Evolutionary conservation across 1,140 invertebrate species (phyloP).

Genomic region (Kradibia gibbosae): DNA sequence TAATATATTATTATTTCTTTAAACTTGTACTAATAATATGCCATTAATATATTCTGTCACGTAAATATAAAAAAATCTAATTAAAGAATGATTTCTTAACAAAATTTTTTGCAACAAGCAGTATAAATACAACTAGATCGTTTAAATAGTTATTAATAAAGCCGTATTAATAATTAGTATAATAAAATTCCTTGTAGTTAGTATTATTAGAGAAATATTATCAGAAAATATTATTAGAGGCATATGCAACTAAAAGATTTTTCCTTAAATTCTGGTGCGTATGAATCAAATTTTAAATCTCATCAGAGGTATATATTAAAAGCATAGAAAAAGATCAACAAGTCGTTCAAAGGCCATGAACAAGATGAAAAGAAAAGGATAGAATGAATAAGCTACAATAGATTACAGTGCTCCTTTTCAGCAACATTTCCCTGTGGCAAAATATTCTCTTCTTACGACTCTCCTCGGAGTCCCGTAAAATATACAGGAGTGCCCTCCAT

Average conservation of each 20-base stretch:
- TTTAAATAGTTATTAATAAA: too few relatives aligned
- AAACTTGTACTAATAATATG: too few relatives aligned
- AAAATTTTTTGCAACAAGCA: too few relatives aligned
- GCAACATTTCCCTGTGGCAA: constrained; percentile 40
- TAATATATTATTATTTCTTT: too few relatives aligned
- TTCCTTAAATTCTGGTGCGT: not conserved
- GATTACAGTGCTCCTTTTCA: constrained; percentile 3
- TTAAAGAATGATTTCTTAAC: too few relatives aligned
- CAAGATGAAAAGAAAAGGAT: not conserved
- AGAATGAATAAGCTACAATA: not conserved
- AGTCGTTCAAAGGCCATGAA: constrained; percentile 2
- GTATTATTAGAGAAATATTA: too few relatives aligned
- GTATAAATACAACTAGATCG: too few relatives aligned
- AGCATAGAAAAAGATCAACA: constrained; percentile 25
- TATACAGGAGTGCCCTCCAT: not conserved
- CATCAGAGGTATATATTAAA: not conserved
- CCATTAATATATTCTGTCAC: too few relatives aligned
- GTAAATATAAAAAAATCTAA: too few relatives aligned
- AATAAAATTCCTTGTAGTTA: too few relatives aligned
- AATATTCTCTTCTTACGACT: constrained; percentile 26
- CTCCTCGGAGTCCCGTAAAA: constrained; percentile 31
- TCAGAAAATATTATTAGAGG: too few relatives aligned
- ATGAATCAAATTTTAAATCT: constrained; percentile 40
- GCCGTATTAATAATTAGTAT: too few relatives aligned
- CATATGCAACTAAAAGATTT: not conserved